A percentile compares a stretch with the other conserved stretches of the same genome.
Evolutionary conservation across 1,140 invertebrate genomes (phyloP).

Genomic region (Trichomalopsis sarcophagae): DNA sequence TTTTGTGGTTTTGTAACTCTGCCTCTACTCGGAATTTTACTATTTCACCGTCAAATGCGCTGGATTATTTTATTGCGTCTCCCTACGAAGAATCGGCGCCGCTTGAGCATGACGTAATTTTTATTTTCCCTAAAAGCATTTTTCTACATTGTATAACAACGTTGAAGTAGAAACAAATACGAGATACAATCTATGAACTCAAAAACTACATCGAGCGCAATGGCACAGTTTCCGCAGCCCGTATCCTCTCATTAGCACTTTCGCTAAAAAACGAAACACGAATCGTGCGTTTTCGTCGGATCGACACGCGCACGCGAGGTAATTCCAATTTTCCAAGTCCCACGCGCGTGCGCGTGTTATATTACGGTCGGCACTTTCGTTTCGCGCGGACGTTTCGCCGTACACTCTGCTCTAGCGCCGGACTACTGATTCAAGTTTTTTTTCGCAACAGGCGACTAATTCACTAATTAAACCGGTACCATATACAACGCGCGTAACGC

Average conservation of each 20-base stretch:
- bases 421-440: background rate
- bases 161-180: no score
- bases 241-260: background rate
- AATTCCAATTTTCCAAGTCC: conserved; percentile 28
- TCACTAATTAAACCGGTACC: conserved; percentile 38
- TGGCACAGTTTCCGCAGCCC: background rate
- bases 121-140: background rate
- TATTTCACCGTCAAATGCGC: no score
- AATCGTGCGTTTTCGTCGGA: background rate
- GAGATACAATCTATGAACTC: no score
- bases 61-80: no score
- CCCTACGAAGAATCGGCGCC: no score
- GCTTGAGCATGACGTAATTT: background rate
- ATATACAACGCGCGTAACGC: background rate
- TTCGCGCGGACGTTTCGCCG: background rate
- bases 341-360: background rate
- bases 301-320: background rate
- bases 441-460: conserved; percentile 17
- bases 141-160: no score
- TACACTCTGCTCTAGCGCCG: background rate
- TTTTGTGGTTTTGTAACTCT: background rate
- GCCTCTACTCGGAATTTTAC: background rate
- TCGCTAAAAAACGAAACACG: conserved; percentile 14
- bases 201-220: no score
- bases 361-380: conserved; percentile 5